These are phyloP conservation scores for Cheilosia grossa DNA, from an alignment of 2,888 invertebrate species.

Conservation along the genomic window DNA sequence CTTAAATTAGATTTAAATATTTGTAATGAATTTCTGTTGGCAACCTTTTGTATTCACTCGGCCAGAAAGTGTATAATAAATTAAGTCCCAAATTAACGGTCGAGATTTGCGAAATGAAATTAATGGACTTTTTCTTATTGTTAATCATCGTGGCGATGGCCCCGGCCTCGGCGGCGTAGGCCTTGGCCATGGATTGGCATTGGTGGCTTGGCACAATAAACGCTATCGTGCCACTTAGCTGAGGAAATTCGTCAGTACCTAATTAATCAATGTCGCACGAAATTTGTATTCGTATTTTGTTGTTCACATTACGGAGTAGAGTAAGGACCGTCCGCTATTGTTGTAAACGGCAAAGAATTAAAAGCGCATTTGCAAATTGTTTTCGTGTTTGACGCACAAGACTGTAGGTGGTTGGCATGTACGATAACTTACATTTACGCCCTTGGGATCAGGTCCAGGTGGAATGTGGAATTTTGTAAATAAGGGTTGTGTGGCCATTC, in stretches of 20 bases:
- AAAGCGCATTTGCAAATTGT: constrained; percentile 62
- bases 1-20: constrained; percentile 62
- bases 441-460: neutral
- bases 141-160: constrained; percentile 58
- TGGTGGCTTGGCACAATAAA: constrained; percentile 29
- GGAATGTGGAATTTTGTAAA: neutral
- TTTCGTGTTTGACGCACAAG: constrained; percentile 17
- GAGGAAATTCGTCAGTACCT: constrained; percentile 40
- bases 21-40: constrained; percentile 45
- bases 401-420: too few species aligned
- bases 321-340: neutral
- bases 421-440: neutral
- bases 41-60: constrained; percentile 48
- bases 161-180: neutral
- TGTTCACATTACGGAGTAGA: neutral
- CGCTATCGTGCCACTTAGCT: constrained; percentile 49
- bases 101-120: constrained; percentile 58
- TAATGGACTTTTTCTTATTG: constrained; percentile 65
- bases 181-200: neutral
- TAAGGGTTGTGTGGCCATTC: constrained; percentile 4
- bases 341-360: constrained; percentile 42
- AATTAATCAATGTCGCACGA: constrained; percentile 70
- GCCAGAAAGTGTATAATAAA: constrained; percentile 62
- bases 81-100: constrained; percentile 58
- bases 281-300: constrained; percentile 49